Evolutionary conservation across 2,888 invertebrate genomes (phyloP).

Genomic region (Platerodrilus igneus): DNA sequence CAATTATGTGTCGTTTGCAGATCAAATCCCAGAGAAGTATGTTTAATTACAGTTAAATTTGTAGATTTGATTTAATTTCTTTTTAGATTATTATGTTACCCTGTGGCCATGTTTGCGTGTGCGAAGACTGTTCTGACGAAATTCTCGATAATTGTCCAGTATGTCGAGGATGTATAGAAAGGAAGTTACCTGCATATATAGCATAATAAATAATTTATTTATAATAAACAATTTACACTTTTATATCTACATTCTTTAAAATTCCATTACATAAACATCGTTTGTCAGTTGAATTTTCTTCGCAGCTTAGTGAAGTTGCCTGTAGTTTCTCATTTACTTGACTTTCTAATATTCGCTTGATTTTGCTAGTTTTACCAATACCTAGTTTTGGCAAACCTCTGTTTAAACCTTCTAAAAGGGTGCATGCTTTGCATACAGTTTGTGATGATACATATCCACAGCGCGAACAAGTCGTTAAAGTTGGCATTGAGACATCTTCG

Average conservation of each 20-base stretch:
- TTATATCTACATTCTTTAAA: not conserved
- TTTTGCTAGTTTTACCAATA: slow-evolving; percentile 84
- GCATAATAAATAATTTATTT: slow-evolving; percentile 48
- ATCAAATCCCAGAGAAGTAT: slow-evolving; percentile 74
- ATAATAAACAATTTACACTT: slow-evolving; percentile 1
- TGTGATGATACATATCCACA: slow-evolving; percentile 94
- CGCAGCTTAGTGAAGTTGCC: not conserved
- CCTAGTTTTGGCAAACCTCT: slow-evolving; percentile 85
- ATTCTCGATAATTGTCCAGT: slow-evolving; percentile 73
- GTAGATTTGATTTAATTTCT: slow-evolving; percentile 9
- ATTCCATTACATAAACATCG: not conserved
- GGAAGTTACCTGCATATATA: slow-evolving; percentile 72
- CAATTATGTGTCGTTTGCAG: slow-evolving; percentile 83
- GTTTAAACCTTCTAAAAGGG: slow-evolving; percentile 91
- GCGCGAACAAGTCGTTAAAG: slow-evolving; percentile 70
- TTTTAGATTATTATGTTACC: slow-evolving; percentile 72
- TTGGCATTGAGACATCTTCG: slow-evolving; percentile 76
- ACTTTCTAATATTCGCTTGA: slow-evolving; percentile 56
- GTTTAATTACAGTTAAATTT: slow-evolving; percentile 6
- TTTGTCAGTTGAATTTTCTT: not conserved
- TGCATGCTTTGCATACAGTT: slow-evolving; percentile 93
- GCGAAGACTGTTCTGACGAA: slow-evolving; percentile 75
- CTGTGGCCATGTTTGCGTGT: slow-evolving; percentile 87
- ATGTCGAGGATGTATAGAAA: slow-evolving; percentile 66
- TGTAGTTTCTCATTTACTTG: slow-evolving; percentile 9